Conservation (phyloP, 2,113 vertebrate genomes). For the Xenopus laevis region DNA sequence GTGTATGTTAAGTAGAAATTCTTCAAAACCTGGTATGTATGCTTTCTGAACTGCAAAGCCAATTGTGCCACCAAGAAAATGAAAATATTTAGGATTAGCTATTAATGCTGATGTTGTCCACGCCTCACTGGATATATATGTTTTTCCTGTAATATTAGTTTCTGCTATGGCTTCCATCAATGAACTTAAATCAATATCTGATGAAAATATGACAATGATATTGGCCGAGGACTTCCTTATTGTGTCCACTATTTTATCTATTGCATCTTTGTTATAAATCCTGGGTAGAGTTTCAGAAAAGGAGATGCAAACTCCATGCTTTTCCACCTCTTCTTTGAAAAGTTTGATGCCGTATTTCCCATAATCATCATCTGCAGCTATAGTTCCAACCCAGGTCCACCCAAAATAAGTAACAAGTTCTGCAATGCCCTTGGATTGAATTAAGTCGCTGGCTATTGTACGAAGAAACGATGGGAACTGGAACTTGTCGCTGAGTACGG, state of each 20-base stretch:
- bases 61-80: constrained; percentile 69
- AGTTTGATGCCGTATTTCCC: constrained; percentile 79
- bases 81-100: constrained; percentile 63
- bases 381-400: constrained; percentile 80
- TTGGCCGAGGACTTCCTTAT: constrained; percentile 68
- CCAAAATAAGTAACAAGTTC: constrained; percentile 71
- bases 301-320: constrained; percentile 71
- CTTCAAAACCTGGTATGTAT: constrained; percentile 65
- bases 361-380: constrained; percentile 78
- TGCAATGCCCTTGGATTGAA: constrained; percentile 71
- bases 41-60: constrained; percentile 72
- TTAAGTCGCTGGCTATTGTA: constrained; percentile 67
- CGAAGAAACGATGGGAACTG: constrained; percentile 78
- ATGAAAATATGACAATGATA: constrained; percentile 77
- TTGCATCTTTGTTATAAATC: constrained; percentile 62
- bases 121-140: constrained; percentile 78
- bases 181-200: constrained; percentile 76
- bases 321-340: constrained; percentile 75
- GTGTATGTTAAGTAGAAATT: constrained; percentile 65
- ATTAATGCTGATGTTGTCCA: constrained; percentile 79
- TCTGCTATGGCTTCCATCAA: constrained; percentile 65
- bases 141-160: constrained; percentile 72
- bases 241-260: constrained; percentile 61
- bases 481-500: constrained; percentile 74
- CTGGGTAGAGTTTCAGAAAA: constrained; percentile 80